A percentile compares a stretch with the other conserved stretches of the same genome.
Conservation (phyloP, 2,888 invertebrate genomes). For the Eupithecia subfuscata region DNA sequence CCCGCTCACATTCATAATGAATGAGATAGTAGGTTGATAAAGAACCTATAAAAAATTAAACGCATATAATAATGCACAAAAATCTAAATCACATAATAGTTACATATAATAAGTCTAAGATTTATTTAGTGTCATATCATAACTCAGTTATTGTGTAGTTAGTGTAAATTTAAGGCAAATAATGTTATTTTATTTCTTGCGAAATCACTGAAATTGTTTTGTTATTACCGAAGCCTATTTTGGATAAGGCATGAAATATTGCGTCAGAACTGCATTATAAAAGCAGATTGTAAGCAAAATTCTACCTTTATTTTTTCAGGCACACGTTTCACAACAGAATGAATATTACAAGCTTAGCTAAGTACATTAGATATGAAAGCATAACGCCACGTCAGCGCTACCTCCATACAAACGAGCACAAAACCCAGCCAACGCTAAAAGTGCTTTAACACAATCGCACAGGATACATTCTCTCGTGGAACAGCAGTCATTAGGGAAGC, state of each 20-base stretch:
- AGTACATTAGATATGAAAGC: constrained; percentile 38
- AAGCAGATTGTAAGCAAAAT: constrained; percentile 5
- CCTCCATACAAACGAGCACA: constrained; percentile 26
- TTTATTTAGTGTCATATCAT: no score
- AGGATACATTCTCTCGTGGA: constrained; percentile 32
- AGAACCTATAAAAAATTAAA: no score
- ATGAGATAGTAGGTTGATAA: background rate
- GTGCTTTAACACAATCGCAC: constrained; percentile 28
- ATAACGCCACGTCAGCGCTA: constrained; percentile 41
- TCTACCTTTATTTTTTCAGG: constrained; percentile 15
- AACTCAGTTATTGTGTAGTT: no score
- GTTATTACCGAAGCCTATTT: background rate
- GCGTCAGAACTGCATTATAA: background rate
- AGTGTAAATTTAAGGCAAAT: no score
- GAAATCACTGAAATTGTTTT: background rate
- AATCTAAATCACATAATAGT: no score
- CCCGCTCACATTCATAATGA: no score
- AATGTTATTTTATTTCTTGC: no score
- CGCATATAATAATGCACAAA: no score
- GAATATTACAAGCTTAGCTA: constrained; percentile 26
- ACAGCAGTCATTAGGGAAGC: constrained; percentile 55
- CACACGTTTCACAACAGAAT: constrained; percentile 17
- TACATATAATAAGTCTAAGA: no score
- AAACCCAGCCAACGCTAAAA: constrained; percentile 26
- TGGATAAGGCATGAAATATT: background rate